These are phyloP conservation scores for Atethmia centrago DNA, from an alignment of 2,888 invertebrate species.

Conservation along the genomic window DNA sequence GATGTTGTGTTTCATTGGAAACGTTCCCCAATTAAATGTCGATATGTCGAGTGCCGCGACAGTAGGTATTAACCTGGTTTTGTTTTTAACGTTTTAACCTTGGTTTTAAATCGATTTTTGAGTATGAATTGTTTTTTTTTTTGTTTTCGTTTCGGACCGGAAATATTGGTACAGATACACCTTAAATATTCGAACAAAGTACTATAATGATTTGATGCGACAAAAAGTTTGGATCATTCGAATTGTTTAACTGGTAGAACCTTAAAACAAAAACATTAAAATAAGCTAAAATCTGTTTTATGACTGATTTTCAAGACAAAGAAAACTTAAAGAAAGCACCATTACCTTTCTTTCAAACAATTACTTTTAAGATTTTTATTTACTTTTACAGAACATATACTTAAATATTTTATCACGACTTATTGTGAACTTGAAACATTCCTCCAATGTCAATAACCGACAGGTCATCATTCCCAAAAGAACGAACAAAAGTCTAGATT, in stretches of 20 bases:
- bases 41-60: slow-evolving; percentile 23
- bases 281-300: not conserved
- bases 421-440: slow-evolving; percentile 17
- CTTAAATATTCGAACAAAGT: not conserved
- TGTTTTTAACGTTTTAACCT: slow-evolving; percentile 18
- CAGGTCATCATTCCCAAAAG: slow-evolving; percentile 1
- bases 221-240: too few species aligned
- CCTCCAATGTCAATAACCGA: not conserved
- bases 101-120: slow-evolving; percentile 27
- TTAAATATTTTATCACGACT: not conserved
- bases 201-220: too few species aligned
- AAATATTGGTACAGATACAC: not conserved
- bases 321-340: not conserved
- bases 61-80: slow-evolving; percentile 43
- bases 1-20: slow-evolving; percentile 26
- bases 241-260: not conserved
- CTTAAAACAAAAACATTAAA: not conserved
- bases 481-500: not conserved
- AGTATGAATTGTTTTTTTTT: not conserved
- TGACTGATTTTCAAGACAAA: not conserved
- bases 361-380: not conserved
- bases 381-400: not conserved
- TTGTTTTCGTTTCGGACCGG: not conserved
- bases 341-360: not conserved
- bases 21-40: slow-evolving; percentile 39